Conservation (phyloP, 2,113 vertebrate genomes). For the Oreochromis spilurus region DNA sequence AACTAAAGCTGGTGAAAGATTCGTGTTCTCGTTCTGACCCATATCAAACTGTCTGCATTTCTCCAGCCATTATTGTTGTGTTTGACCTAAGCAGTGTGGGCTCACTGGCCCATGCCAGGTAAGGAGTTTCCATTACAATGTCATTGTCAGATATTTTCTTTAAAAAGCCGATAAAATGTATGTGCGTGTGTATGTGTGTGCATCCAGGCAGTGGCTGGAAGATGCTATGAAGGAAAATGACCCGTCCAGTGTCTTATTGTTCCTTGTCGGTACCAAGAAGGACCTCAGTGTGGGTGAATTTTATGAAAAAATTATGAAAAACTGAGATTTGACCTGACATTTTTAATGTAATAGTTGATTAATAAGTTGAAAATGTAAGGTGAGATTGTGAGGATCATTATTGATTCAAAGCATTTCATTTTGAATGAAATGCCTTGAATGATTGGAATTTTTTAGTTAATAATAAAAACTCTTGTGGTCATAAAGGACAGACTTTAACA, state of each 20-base stretch:
- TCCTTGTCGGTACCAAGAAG: slow-evolving; percentile 95
- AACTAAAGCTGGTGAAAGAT: background rate
- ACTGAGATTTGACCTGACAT: background rate
- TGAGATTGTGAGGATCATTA: background rate
- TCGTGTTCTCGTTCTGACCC: background rate
- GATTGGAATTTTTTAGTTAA: background rate
- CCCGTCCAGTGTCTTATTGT: slow-evolving; percentile 86
- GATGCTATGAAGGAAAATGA: slow-evolving; percentile 95
- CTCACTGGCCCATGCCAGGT: slow-evolving; percentile 87
- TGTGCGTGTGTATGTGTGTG: background rate
- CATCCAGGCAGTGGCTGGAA: slow-evolving; percentile 86
- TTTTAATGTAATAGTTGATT: background rate
- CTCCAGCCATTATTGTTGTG: slow-evolving; percentile 87
- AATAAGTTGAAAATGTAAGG: background rate
- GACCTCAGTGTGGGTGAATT: slow-evolving; percentile 85
- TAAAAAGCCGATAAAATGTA: background rate
- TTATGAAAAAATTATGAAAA: background rate
- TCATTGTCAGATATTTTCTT: background rate
- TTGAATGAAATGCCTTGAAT: background rate
- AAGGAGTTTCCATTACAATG: background rate
- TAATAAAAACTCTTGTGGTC: background rate
- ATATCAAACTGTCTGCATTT: background rate
- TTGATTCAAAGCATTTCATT: background rate
- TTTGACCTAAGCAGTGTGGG: slow-evolving; percentile 86
- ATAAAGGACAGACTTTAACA: background rate